Percentiles rank a stretch among this genome's conserved stretches.
Evolutionary conservation across 2,888 invertebrate species (phyloP).

Genomic region (Ecdyonurus torrentis): DNA sequence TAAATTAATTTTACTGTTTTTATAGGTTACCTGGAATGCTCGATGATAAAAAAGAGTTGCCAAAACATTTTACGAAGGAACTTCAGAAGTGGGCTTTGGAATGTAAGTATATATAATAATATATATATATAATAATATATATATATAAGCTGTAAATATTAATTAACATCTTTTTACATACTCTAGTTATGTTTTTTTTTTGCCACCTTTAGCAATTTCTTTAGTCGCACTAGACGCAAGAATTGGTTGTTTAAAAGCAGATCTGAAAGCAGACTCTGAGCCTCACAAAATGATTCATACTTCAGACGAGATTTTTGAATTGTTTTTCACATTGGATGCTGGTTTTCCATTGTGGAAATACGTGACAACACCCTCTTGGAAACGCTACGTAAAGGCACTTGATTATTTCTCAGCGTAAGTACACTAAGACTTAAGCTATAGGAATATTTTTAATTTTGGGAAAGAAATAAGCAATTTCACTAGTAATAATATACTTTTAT

Average conservation of each 20-base stretch:
- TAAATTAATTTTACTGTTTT: no score
- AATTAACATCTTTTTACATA: no score
- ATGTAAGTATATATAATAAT: no score
- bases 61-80: constrained; percentile 32
- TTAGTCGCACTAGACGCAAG: constrained; percentile 27
- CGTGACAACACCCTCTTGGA: constrained; percentile 21
- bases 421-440: no score
- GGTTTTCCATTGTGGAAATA: constrained; percentile 22
- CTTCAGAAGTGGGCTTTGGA: constrained; percentile 46
- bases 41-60: constrained; percentile 23
- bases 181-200: no score
- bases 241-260: constrained; percentile 26
- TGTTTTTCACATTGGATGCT: constrained; percentile 22
- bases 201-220: constrained; percentile 21
- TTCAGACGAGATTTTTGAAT: constrained; percentile 19
- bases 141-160: no score
- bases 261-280: constrained; percentile 21
- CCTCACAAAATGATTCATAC: constrained; percentile 27
- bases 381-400: constrained; percentile 22
- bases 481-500: no score
- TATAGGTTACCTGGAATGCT: constrained; percentile 25
- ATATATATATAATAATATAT: no score
- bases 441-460: no score
- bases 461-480: no score
- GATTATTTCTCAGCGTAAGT: constrained; percentile 26